Evolutionary conservation across 2,888 invertebrate species (phyloP).

Genomic region (Asteroscopus sphinx): DNA sequence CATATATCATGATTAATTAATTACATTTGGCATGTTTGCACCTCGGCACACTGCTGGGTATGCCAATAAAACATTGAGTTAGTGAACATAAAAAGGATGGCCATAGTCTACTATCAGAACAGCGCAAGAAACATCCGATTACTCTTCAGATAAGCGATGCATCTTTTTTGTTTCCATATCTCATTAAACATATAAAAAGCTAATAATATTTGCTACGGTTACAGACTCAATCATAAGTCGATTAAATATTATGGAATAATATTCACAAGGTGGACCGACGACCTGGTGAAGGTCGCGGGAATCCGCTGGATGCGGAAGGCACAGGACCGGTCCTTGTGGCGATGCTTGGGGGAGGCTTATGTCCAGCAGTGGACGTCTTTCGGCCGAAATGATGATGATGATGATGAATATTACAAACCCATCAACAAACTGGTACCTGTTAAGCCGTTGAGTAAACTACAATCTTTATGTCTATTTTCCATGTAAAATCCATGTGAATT

Average conservation of each 20-base stretch:
- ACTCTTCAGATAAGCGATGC: constrained; percentile 13
- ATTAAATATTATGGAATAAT: constrained; percentile 30
- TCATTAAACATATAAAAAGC: constrained; percentile 12
- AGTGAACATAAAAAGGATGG: no score
- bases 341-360: no score
- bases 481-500: constrained; percentile 57
- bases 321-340: no score
- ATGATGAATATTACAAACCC: constrained; percentile 14
- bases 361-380: no score
- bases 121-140: neutral
- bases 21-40: constrained; percentile 2
- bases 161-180: constrained; percentile 27
- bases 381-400: no score
- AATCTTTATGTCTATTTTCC: constrained; percentile 59
- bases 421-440: constrained; percentile 21
- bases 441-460: constrained; percentile 55
- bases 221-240: constrained; percentile 20
- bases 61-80: constrained; percentile 18
- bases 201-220: constrained; percentile 7
- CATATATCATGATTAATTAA: neutral
- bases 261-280: no score
- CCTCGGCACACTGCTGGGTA: neutral
- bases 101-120: no score
- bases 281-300: no score
- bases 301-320: no score